A percentile compares a stretch with the other conserved stretches of the same genome.
phyloP scores from a whole-genome alignment of 92 coral and sea anemone species.

The Siderastrea radians region DNA sequence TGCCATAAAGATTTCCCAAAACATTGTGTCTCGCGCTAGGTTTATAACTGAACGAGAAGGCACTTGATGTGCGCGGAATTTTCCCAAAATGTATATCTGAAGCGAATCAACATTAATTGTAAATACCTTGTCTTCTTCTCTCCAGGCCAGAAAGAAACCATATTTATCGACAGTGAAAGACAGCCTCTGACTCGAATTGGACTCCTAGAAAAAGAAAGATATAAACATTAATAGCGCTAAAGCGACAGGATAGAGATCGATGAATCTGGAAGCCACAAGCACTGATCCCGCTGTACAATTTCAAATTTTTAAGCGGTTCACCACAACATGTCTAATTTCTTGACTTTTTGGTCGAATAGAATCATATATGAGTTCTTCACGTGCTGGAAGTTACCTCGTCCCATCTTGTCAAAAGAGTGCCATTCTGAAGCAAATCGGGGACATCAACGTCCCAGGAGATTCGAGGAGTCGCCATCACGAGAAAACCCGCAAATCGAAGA shows the following conservation, averaged over 20 bases:
- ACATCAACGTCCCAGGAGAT: slow-evolving; percentile 90
- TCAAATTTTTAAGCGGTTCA: slow-evolving; percentile 17
- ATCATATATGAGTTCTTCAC: not conserved
- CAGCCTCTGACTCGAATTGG: slow-evolving; percentile 68
- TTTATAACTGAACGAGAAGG: not conserved
- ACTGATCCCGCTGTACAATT: not conserved
- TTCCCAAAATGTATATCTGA: not conserved
- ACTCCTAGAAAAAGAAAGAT: slow-evolving; percentile 78
- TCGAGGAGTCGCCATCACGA: slow-evolving; percentile 56
- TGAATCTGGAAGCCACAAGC: not conserved
- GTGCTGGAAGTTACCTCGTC: slow-evolving; percentile 84
- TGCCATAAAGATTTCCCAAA: slow-evolving; percentile 36
- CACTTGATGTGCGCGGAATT: not conserved
- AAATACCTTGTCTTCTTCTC: slow-evolving; percentile 89
- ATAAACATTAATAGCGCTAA: slow-evolving; percentile 6
- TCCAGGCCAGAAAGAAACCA: slow-evolving; percentile 96
- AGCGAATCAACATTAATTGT: not conserved
- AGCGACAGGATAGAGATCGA: slow-evolving; percentile 8
- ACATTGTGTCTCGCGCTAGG: not conserved
- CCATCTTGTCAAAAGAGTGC: slow-evolving; percentile 92
- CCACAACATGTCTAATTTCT: slow-evolving; percentile 11
- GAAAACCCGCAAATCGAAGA: slow-evolving; percentile 27
- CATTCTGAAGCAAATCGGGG: slow-evolving; percentile 81
- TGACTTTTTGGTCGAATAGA: slow-evolving; percentile 6
- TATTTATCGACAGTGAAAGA: slow-evolving; percentile 85